phyloP scores from a whole-genome alignment of 53 echinoderm and acorn worm species.

The Mesocentrotus franciscanus region DNA sequence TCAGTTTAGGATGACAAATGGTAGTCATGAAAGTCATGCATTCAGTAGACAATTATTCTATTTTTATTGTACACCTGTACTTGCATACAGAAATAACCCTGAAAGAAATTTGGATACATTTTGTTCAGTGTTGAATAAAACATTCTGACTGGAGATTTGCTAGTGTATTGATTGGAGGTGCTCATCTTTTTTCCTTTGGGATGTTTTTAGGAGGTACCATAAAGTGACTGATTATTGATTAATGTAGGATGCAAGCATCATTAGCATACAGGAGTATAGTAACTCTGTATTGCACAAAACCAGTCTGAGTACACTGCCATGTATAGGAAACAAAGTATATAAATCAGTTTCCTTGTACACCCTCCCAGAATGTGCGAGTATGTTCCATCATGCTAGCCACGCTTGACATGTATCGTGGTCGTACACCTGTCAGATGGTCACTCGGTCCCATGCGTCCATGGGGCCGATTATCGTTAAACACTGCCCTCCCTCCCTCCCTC shows the following conservation, averaged over 20 bases:
- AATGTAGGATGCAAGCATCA: neutral
- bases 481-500: constrained; percentile 40
- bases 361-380: neutral
- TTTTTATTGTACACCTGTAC: too few relatives aligned
- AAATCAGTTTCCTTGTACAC: neutral
- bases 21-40: too few relatives aligned
- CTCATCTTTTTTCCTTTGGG: too few relatives aligned
- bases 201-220: too few relatives aligned
- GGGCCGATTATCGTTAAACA: constrained; percentile 3
- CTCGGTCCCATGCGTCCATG: neutral
- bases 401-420: neutral
- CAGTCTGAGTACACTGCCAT: neutral
- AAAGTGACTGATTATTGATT: constrained; percentile 15
- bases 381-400: constrained; percentile 34
- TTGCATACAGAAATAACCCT: too few relatives aligned
- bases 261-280: neutral
- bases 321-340: neutral
- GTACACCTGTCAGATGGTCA: constrained; percentile 23
- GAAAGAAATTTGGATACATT: neutral
- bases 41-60: too few relatives aligned
- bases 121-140: neutral
- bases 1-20: too few relatives aligned
- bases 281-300: neutral
- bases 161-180: too few relatives aligned
- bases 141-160: too few relatives aligned